phyloP scores from a whole-genome alignment of 2,113 vertebrate species.

The Uria lomvia region DNA sequence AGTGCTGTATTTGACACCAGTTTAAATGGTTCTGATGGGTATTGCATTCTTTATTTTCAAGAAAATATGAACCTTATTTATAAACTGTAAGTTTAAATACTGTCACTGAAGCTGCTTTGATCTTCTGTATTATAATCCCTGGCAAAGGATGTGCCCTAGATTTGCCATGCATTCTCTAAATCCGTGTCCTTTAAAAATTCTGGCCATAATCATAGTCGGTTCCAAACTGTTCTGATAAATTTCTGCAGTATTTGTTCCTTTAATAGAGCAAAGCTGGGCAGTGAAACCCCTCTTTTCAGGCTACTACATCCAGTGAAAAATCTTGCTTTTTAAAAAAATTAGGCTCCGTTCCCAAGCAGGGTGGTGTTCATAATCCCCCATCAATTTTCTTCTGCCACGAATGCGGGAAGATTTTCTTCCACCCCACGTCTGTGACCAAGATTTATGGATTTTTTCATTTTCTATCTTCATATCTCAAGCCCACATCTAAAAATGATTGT shows the following conservation, averaged over 20 bases:
- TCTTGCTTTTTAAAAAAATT: neutral
- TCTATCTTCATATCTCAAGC: neutral
- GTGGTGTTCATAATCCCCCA: neutral
- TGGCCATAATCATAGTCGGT: neutral
- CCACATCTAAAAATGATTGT: neutral
- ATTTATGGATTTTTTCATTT: neutral
- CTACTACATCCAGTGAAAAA: neutral
- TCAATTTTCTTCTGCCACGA: neutral
- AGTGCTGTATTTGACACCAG: neutral
- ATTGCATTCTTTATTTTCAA: neutral
- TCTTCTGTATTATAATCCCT: neutral
- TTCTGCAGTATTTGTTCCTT: neutral
- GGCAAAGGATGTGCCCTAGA: neutral
- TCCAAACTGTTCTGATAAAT: neutral
- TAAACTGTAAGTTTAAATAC: neutral
- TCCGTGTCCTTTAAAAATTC: neutral
- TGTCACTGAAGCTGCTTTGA: constrained; percentile 28
- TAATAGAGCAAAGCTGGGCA: neutral
- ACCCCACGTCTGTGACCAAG: neutral
- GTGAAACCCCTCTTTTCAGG: neutral
- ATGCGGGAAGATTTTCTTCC: neutral
- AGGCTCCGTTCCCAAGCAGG: neutral
- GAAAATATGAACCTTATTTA: neutral
- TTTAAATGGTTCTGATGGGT: neutral
- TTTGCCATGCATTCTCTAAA: neutral